Evolutionary conservation across 2,888 invertebrate genomes (phyloP).

Genomic region (Sphaerophoria taeniata): DNA sequence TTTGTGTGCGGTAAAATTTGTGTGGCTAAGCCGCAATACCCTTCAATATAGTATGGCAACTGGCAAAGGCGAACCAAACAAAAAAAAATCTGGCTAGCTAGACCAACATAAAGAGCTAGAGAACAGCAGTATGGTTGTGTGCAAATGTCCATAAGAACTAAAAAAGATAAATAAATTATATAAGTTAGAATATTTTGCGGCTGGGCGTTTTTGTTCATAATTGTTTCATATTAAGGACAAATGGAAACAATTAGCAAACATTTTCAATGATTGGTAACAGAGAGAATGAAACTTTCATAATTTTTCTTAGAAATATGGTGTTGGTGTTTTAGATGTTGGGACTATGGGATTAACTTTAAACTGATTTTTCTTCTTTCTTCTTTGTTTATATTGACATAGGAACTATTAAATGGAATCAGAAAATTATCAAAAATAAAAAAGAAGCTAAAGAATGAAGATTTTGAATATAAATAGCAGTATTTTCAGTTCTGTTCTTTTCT

Average conservation of each 20-base stretch:
- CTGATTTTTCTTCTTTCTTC: too few species aligned
- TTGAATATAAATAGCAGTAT: neutral
- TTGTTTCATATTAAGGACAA: constrained; percentile 69
- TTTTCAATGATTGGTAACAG: constrained; percentile 67
- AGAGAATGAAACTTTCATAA: constrained; percentile 41
- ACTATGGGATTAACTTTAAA: too few species aligned
- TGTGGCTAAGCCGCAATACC: too few species aligned
- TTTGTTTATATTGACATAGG: constrained; percentile 2
- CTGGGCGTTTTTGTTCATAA: constrained; percentile 72
- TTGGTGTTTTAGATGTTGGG: neutral
- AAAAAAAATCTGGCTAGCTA: neutral
- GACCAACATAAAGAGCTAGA: neutral
- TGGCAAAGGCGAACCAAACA: too few species aligned
- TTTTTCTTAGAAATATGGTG: neutral
- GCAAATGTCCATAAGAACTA: constrained; percentile 56
- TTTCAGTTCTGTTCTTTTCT: too few species aligned
- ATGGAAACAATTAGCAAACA: constrained; percentile 72
- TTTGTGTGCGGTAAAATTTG: constrained; percentile 35
- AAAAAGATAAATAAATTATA: constrained; percentile 60
- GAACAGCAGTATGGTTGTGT: neutral
- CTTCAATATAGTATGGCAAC: too few species aligned
- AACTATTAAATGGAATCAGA: constrained; percentile 5
- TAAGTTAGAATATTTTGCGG: constrained; percentile 67
- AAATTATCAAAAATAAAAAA: constrained; percentile 24
- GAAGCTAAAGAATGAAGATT: neutral